These are phyloP conservation scores for Scyliorhinus canicula DNA, from an alignment of 2,797 vertebrate genomes.

Conservation along the genomic window DNA sequence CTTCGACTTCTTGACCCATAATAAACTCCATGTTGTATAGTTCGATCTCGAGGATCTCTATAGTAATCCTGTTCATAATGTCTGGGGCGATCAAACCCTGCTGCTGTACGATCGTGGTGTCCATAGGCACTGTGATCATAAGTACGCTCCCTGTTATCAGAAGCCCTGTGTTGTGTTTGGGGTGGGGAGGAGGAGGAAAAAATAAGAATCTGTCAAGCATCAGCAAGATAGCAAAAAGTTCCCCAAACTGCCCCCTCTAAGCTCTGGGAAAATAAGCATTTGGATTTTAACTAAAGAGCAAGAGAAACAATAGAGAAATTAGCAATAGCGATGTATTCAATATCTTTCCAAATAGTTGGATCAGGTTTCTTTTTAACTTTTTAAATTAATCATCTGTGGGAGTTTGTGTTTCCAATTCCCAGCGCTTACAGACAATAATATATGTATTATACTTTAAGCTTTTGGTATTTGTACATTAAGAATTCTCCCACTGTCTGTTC, in stretches of 20 bases:
- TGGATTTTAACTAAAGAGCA: conserved; percentile 21
- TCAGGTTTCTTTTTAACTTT: background rate
- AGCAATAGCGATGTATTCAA: conserved; percentile 27
- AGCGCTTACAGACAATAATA: background rate
- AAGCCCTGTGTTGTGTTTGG: conserved; percentile 70
- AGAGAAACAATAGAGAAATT: conserved; percentile 6
- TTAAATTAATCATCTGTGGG: background rate
- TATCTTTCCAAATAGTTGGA: conserved; percentile 6
- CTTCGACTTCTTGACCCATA: conserved; percentile 94
- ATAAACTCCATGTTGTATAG: conserved; percentile 78
- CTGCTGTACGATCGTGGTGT: conserved; percentile 92
- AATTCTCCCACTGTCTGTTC: background rate
- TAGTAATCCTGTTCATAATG: conserved; percentile 99
- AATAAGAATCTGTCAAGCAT: conserved; percentile 54
- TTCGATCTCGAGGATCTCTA: conserved; percentile 85
- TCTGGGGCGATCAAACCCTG: conserved; percentile 88
- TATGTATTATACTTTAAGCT: background rate
- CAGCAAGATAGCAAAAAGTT: background rate
- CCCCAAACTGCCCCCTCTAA: background rate
- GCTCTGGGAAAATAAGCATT: conserved; percentile 5
- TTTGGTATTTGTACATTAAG: background rate
- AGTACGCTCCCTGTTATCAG: conserved; percentile 90
- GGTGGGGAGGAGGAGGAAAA: conserved; percentile 57
- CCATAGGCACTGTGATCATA: conserved; percentile 98
- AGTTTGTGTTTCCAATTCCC: background rate